Percentiles rank a stretch among this genome's conserved stretches.
Conservation (phyloP, 2,888 invertebrate species). For the Erannis defoliaria region DNA sequence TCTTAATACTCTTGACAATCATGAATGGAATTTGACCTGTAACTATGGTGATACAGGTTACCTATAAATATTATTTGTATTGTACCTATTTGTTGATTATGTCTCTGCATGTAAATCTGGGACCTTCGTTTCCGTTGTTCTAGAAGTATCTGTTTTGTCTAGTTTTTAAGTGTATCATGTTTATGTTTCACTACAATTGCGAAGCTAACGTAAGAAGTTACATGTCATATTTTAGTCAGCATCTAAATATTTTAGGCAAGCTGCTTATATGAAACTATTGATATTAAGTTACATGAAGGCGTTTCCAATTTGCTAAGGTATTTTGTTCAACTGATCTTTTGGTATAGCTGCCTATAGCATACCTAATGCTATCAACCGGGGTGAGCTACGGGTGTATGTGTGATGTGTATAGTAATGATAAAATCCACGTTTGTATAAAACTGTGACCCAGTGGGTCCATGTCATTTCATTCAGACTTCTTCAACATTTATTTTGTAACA, state of each 20-base stretch:
- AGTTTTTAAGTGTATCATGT: not conserved
- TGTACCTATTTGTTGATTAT: too few relatives aligned
- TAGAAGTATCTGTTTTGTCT: too few relatives aligned
- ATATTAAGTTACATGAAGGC: not conserved
- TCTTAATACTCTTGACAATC: too few relatives aligned
- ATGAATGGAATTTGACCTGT: too few relatives aligned
- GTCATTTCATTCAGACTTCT: constrained; percentile 77
- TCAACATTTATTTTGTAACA: constrained; percentile 74
- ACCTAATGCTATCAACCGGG: constrained; percentile 1
- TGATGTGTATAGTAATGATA: constrained; percentile 68
- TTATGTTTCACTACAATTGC: too few relatives aligned
- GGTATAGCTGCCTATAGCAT: not conserved
- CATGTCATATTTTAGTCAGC: not conserved
- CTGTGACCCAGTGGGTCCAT: constrained; percentile 63
- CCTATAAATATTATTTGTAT: too few relatives aligned
- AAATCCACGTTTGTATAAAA: constrained; percentile 66
- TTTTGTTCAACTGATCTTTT: not conserved
- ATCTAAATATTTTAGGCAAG: not conserved
- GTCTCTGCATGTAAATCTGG: too few relatives aligned
- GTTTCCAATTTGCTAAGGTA: not conserved
- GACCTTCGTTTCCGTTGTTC: too few relatives aligned
- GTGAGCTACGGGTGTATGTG: constrained; percentile 42
- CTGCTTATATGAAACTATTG: not conserved
- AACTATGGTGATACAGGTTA: too few relatives aligned
- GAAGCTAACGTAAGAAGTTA: too few relatives aligned